Conservation (phyloP, 2,113 vertebrate species). For the Tinamus guttatus region DNA sequence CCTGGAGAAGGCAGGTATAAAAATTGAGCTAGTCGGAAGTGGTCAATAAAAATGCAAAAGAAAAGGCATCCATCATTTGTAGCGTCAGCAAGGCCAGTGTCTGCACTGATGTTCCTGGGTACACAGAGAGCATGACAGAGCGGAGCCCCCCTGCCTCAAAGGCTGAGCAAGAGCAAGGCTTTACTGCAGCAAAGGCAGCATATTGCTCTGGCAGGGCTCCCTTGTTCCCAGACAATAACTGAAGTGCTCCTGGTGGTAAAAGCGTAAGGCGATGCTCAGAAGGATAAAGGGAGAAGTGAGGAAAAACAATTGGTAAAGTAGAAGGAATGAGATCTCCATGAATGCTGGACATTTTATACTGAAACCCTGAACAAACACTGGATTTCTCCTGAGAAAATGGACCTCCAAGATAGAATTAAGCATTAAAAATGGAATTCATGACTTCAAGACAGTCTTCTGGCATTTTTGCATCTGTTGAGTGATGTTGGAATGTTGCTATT, state of each 20-base stretch:
- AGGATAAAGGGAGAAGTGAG: neutral
- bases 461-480: neutral
- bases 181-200: fast-evolving
- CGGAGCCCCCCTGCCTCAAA: neutral
- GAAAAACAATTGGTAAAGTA: neutral
- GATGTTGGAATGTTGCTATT: neutral
- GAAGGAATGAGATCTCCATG: neutral
- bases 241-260: neutral
- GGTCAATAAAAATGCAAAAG: neutral
- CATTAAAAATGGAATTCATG: neutral
- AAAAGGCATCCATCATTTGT: neutral
- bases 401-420: neutral
- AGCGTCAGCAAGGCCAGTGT: neutral
- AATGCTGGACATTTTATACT: neutral
- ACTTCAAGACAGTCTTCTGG: neutral
- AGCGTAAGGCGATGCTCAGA: neutral
- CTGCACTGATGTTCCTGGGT: neutral
- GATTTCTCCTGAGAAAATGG: neutral
- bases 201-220: neutral
- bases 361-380: neutral
- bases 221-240: neutral
- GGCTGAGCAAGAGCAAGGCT: neutral
- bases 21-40: neutral
- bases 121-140: neutral
- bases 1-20: neutral